A percentile compares a stretch with the other conserved stretches of the same genome.
These are phyloP conservation scores for Pyrrhia umbra DNA, from an alignment of 2,888 invertebrate species.

Conservation along the genomic window DNA sequence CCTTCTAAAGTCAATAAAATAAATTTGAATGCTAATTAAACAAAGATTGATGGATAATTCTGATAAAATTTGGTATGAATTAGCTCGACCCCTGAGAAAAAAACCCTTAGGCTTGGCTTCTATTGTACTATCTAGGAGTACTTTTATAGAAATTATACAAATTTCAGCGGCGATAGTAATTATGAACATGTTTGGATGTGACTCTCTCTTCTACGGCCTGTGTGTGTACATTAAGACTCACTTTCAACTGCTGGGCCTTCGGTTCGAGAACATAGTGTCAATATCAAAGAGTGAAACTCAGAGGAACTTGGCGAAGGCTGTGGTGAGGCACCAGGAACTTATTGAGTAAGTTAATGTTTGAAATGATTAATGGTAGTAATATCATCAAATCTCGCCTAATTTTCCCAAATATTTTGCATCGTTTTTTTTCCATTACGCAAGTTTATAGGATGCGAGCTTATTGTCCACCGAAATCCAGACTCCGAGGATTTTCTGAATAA, in stretches of 20 bases:
- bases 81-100: no score
- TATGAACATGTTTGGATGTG: conserved; percentile 71
- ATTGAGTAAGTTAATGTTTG: conserved; percentile 71
- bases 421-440: no score
- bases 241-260: conserved; percentile 73
- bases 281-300: conserved; percentile 52
- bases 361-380: not conserved
- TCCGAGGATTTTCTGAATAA: no score
- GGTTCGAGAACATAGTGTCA: conserved; percentile 66
- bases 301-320: conserved; percentile 60
- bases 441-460: no score
- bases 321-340: conserved; percentile 74
- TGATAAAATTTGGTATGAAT: no score
- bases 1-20: no score
- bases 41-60: no score
- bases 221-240: conserved; percentile 80
- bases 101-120: no score
- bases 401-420: no score
- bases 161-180: conserved; percentile 74
- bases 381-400: no score
- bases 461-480: no score
- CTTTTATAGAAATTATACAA: not conserved
- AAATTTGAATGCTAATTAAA: no score
- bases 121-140: not conserved
- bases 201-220: conserved; percentile 73